A percentile compares a stretch with the other conserved stretches of the same genome.
phyloP scores from a whole-genome alignment of 1,140 invertebrate genomes.

The Zaprionus ghesquierei region DNA sequence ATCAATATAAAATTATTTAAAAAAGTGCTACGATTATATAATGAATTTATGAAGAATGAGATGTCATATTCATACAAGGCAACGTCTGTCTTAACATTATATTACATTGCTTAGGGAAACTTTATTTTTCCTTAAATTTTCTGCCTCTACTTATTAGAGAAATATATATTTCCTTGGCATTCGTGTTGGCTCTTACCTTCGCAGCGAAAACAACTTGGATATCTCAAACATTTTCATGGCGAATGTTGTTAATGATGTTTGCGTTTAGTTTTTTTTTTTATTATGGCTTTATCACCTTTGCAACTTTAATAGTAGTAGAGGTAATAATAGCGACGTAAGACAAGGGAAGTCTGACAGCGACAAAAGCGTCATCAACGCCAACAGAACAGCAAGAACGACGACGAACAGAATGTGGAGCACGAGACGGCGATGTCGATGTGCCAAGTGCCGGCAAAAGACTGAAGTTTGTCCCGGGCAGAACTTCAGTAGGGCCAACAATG shows the following conservation, averaged over 20 bases:
- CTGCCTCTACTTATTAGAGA: not conserved
- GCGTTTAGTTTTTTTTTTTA: not conserved
- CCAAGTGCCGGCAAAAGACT: conserved; percentile 67
- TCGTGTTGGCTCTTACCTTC: conserved; percentile 58
- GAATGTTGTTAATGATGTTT: conserved; percentile 19
- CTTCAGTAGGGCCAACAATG: conserved; percentile 3
- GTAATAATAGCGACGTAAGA: conserved; percentile 15
- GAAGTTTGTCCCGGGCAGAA: conserved; percentile 41
- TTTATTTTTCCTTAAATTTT: not conserved
- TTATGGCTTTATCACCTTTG: conserved; percentile 32
- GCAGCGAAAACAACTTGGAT: conserved; percentile 73
- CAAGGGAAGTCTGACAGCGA: conserved; percentile 2
- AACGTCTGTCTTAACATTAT: too few species aligned
- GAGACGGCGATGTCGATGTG: conserved; percentile 65
- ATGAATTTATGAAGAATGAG: too few species aligned
- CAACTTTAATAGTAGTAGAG: conserved; percentile 8
- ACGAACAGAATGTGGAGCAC: conserved; percentile 19
- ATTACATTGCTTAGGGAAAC: not conserved
- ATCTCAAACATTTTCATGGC: conserved; percentile 78
- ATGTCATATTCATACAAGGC: too few species aligned
- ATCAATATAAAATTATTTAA: too few species aligned
- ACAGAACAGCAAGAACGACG: conserved; percentile 7
- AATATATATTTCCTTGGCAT: not conserved
- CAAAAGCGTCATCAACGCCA: conserved; percentile 7
- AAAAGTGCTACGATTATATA: too few species aligned